These are phyloP conservation scores for Auanema sp. DNA, from an alignment of 2,888 invertebrate genomes.

Conservation along the genomic window DNA sequence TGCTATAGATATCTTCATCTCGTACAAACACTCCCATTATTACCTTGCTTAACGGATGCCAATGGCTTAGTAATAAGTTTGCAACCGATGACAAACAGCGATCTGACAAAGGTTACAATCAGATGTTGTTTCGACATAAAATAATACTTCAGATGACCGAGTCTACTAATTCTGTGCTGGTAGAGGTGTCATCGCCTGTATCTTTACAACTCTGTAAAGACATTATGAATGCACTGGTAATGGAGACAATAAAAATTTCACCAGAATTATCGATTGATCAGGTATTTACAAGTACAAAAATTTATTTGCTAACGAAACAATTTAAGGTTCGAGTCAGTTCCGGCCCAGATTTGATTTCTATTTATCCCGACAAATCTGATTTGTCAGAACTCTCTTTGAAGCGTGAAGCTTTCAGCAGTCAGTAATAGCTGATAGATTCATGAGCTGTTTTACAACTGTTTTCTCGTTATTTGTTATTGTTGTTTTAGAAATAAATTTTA, in stretches of 20 bases:
- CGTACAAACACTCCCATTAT: constrained; percentile 76
- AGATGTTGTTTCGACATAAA: background rate
- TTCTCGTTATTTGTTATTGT: background rate
- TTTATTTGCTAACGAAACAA: background rate
- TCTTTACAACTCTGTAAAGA: constrained; percentile 39
- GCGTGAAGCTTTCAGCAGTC: background rate
- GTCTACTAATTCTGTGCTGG: constrained; percentile 36
- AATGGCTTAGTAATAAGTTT: constrained; percentile 77
- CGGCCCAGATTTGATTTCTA: constrained; percentile 76
- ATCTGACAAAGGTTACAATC: constrained; percentile 75
- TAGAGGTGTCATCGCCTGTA: constrained; percentile 41
- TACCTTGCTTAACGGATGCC: constrained; percentile 76
- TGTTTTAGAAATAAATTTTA: background rate
- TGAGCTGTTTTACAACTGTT: constrained; percentile 1
- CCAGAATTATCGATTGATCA: constrained; percentile 70
- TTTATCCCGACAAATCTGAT: constrained; percentile 80
- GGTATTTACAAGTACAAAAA: constrained; percentile 4
- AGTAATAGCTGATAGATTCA: constrained; percentile 3
- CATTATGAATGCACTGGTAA: constrained; percentile 39
- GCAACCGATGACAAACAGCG: constrained; percentile 84
- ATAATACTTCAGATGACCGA: constrained; percentile 33
- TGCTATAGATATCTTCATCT: constrained; percentile 74
- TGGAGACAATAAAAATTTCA: constrained; percentile 25
- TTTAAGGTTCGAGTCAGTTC: constrained; percentile 31
- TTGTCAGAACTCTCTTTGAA: constrained; percentile 64